These are phyloP conservation scores for Thunnus albacares DNA, from an alignment of 2,797 vertebrate species.

Conservation along the genomic window DNA sequence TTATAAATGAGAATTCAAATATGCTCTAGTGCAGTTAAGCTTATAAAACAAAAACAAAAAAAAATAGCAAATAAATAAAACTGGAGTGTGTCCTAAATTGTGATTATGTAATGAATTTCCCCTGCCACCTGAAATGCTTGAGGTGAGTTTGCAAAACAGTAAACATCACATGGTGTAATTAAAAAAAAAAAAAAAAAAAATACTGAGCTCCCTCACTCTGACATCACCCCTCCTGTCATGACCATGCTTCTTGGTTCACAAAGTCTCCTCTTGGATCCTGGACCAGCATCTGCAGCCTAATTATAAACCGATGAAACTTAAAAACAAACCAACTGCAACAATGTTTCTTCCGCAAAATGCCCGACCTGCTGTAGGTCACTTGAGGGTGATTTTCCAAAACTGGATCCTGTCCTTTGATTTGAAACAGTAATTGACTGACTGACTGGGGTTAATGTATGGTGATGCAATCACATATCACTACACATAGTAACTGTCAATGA, in stretches of 20 bases:
- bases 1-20: not conserved
- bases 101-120: not conserved
- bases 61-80: not conserved
- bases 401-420: conserved; percentile 2
- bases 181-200: no score
- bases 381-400: not conserved
- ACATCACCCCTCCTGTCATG: conserved; percentile 43
- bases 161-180: not conserved
- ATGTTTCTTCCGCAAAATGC: not conserved
- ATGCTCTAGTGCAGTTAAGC: not conserved
- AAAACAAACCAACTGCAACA: not conserved
- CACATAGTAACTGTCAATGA: conserved; percentile 68
- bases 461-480: conserved; percentile 47
- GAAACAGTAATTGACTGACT: not conserved
- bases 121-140: not conserved
- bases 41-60: not conserved
- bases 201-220: conserved; percentile 3
- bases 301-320: not conserved
- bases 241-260: not conserved
- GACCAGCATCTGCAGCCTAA: conserved; percentile 5
- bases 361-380: not conserved
- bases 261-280: not conserved
- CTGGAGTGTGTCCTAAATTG: not conserved
- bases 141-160: not conserved
- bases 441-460: conserved; percentile 22